Evolutionary conservation across 2,888 invertebrate species (phyloP).

Genomic region (Nudaria mundana): DNA sequence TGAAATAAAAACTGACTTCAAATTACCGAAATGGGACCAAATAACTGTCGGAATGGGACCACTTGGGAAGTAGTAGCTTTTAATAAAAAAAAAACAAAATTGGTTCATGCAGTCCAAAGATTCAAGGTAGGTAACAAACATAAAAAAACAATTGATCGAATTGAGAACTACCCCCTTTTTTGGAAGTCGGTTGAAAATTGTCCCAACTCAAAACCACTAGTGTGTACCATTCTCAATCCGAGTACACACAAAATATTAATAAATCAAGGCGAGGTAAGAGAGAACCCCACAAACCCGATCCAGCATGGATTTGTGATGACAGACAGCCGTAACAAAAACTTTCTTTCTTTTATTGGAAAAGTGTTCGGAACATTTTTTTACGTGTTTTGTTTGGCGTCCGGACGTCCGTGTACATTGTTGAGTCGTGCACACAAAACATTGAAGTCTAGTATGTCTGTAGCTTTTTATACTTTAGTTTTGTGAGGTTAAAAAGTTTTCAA

Average conservation of each 20-base stretch:
- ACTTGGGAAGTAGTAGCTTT: too few species aligned
- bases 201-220: neutral
- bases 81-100: too few species aligned
- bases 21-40: too few species aligned
- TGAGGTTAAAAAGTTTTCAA: too few species aligned
- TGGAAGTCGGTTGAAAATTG: too few species aligned
- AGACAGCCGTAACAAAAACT: constrained; percentile 43
- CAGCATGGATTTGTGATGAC: constrained; percentile 38
- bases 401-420: constrained; percentile 1
- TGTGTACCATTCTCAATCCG: constrained; percentile 15
- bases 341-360: constrained; percentile 43
- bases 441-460: neutral
- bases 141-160: too few species aligned
- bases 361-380: constrained; percentile 32
- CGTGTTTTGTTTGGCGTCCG: constrained; percentile 16
- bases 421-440: neutral
- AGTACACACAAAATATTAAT: constrained; percentile 32
- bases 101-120: too few species aligned
- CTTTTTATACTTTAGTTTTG: neutral
- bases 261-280: constrained; percentile 41
- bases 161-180: too few species aligned
- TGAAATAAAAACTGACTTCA: too few species aligned
- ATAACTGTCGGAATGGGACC: too few species aligned
- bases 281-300: constrained; percentile 29
- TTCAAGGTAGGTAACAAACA: too few species aligned